phyloP scores from a whole-genome alignment of 2,888 invertebrate genomes.

The Hirtodrosophila duncani region DNA sequence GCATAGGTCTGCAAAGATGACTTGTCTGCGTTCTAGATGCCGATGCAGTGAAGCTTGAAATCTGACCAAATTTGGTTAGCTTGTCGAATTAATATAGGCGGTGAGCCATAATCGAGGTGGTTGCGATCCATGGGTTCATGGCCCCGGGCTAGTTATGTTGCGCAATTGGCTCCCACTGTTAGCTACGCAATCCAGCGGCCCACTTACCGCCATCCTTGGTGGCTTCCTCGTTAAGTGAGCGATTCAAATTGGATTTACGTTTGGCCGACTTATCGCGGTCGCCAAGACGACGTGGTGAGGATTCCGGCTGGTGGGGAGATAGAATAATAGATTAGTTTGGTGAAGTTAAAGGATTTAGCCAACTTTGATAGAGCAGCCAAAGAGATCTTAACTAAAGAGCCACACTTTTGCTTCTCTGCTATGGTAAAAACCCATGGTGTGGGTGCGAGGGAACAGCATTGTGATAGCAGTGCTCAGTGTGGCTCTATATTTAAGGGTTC shows the following conservation, averaged over 20 bases:
- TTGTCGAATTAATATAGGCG: too few relatives aligned
- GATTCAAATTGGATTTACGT: conserved; percentile 83
- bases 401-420: too few relatives aligned
- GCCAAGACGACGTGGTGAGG: conserved; percentile 74
- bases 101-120: too few relatives aligned
- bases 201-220: conserved; percentile 78
- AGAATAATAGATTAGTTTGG: not conserved
- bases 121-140: too few relatives aligned
- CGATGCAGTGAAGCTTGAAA: conserved; percentile 27
- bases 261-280: conserved; percentile 83
- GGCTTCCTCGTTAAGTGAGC: conserved; percentile 79
- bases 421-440: too few relatives aligned
- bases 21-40: conserved; percentile 3
- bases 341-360: too few relatives aligned
- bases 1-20: not conserved
- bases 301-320: conserved; percentile 64
- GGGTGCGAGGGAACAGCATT: too few relatives aligned
- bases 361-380: too few relatives aligned
- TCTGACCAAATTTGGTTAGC: conserved; percentile 17
- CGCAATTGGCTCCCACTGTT: conserved; percentile 4
- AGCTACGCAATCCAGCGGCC: conserved; percentile 1
- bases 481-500: not conserved
- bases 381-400: too few relatives aligned
- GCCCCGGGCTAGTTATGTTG: too few relatives aligned
- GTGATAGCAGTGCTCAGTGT: conserved; percentile 1